These are phyloP conservation scores for Furcifer pardalis DNA, from an alignment of 2,797 vertebrate species.

Conservation along the genomic window DNA sequence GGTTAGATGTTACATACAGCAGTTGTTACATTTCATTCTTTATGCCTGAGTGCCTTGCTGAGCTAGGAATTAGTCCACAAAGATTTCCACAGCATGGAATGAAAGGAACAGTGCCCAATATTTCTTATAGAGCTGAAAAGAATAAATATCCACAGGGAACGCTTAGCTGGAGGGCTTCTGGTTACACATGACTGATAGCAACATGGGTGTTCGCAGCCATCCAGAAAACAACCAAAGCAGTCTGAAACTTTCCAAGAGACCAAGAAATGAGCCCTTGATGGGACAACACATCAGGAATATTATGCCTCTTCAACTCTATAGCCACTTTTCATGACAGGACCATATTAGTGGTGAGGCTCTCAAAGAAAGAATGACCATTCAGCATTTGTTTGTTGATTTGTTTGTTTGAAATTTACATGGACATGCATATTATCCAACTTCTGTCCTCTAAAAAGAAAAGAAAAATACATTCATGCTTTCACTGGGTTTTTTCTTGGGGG, in stretches of 20 bases:
- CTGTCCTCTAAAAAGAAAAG: neutral
- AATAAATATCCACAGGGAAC: slow-evolving; percentile 31
- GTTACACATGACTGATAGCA: slow-evolving; percentile 25
- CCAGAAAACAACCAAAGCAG: slow-evolving; percentile 32
- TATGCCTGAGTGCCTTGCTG: slow-evolving; percentile 38
- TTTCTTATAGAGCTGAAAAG: slow-evolving; percentile 15
- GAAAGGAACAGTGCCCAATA: slow-evolving; percentile 32
- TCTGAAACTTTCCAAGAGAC: neutral
- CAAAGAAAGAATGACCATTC: neutral
- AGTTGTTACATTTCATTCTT: slow-evolving; percentile 55
- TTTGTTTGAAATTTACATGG: too few relatives aligned
- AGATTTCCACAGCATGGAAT: slow-evolving; percentile 15
- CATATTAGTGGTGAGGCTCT: neutral
- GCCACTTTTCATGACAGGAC: neutral
- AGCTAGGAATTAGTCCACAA: slow-evolving; percentile 53
- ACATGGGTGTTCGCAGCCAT: slow-evolving; percentile 15
- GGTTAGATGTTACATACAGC: slow-evolving; percentile 53
- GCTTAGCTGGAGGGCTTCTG: slow-evolving; percentile 29
- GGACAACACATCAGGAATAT: neutral
- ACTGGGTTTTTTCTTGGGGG: too few relatives aligned
- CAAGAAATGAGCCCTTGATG: neutral
- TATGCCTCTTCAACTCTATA: neutral
- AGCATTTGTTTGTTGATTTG: neutral
- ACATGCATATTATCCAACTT: neutral
- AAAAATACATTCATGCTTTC: neutral